phyloP scores from a whole-genome alignment of 2,113 vertebrate genomes.

The Barbus barbus region DNA sequence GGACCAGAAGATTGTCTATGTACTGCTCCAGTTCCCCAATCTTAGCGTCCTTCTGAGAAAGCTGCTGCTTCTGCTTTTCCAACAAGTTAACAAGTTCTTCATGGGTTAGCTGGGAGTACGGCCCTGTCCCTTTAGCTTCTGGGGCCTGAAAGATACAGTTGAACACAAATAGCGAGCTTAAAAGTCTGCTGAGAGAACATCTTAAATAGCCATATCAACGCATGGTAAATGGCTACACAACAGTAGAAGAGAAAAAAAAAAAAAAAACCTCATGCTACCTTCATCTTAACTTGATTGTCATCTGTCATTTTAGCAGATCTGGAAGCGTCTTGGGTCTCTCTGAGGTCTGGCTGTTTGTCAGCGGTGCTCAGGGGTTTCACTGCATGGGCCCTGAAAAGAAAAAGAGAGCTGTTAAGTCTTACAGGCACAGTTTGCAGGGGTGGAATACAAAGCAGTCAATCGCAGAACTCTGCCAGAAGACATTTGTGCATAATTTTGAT shows the following conservation, averaged over 20 bases:
- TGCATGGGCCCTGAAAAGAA: conserved; percentile 81
- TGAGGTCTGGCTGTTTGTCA: conserved; percentile 65
- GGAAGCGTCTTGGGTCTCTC: conserved; percentile 61
- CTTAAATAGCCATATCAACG: not conserved
- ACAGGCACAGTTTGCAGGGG: not conserved
- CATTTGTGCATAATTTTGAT: not conserved
- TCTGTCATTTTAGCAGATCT: conserved; percentile 29
- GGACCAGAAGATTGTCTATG: conserved; percentile 90
- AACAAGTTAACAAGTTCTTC: conserved; percentile 89
- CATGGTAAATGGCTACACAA: not conserved
- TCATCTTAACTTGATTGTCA: conserved; percentile 53
- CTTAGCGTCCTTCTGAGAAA: conserved; percentile 81
- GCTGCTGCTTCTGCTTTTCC: conserved; percentile 83
- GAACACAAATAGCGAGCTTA: not conserved
- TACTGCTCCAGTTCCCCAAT: conserved; percentile 88
- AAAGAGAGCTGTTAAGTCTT: conserved; percentile 2
- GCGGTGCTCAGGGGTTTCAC: conserved; percentile 87
- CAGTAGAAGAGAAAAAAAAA: not conserved
- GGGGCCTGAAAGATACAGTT: conserved; percentile 53
- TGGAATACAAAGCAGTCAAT: not conserved
- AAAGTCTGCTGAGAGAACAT: not conserved
- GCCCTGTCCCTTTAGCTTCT: conserved; percentile 68
- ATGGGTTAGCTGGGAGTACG: conserved; percentile 86
- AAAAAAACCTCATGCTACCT: conserved; percentile 54
- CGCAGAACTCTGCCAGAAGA: not conserved